phyloP scores from a whole-genome alignment of 2,888 invertebrate genomes.

The Crocallis elinguaria region DNA sequence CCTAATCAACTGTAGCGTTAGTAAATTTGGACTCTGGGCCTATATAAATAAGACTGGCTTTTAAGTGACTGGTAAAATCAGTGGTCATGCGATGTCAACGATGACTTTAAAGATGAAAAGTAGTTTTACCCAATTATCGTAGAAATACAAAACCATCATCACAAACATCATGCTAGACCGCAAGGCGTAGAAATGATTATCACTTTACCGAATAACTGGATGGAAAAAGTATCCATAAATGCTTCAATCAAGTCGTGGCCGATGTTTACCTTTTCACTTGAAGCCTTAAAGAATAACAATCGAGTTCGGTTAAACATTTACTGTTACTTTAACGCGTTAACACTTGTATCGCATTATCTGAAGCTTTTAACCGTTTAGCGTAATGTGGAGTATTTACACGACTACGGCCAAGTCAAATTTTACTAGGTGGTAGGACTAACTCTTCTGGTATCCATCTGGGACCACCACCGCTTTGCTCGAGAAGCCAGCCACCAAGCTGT shows the following conservation, averaged over 20 bases:
- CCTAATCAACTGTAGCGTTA: no score
- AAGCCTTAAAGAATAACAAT: slow-evolving; percentile 23
- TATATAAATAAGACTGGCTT: no score
- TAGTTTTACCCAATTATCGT: background rate
- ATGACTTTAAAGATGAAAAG: background rate
- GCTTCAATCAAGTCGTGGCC: slow-evolving; percentile 18
- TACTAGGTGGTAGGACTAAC: no score
- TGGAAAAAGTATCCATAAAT: slow-evolving; percentile 8
- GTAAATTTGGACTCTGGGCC: no score
- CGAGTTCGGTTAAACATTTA: slow-evolving; percentile 23
- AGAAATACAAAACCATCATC: background rate
- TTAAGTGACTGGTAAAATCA: no score
- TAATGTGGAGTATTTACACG: slow-evolving; percentile 4
- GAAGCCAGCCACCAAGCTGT: no score
- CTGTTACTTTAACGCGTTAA: slow-evolving; percentile 20
- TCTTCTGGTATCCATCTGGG: no score
- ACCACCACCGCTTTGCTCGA: no score
- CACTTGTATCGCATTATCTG: slow-evolving; percentile 17
- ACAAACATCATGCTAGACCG: background rate
- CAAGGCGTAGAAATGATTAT: background rate
- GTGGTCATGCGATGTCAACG: no score
- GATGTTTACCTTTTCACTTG: slow-evolving; percentile 27
- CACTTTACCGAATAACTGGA: slow-evolving; percentile 1
- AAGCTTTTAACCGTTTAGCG: slow-evolving; percentile 31
- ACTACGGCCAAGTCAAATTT: no score